Percentiles rank a stretch among this genome's conserved stretches.
Evolutionary conservation across 1,140 invertebrate species (phyloP).

Genomic region (Meteorus sp.): DNA sequence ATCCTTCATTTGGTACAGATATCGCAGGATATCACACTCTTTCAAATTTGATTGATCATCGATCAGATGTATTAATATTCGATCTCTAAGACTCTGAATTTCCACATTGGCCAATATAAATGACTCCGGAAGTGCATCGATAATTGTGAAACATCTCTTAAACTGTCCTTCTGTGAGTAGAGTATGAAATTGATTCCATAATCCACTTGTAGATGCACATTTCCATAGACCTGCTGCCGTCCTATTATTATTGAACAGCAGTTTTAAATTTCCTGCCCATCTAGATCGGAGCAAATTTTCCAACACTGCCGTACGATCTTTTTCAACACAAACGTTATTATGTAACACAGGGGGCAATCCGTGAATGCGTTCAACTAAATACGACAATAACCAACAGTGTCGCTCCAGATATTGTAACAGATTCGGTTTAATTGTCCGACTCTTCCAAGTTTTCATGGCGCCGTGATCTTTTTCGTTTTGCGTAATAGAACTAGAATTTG

Average conservation of each 20-base stretch:
- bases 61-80: conserved; percentile 57
- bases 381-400: conserved; percentile 63
- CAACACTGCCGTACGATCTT: conserved; percentile 45
- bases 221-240: conserved; percentile 57
- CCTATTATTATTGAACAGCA: conserved; percentile 57
- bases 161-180: conserved; percentile 33
- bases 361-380: conserved; percentile 61
- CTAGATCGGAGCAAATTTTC: conserved; percentile 54
- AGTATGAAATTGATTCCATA: conserved; percentile 44
- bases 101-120: conserved; percentile 36
- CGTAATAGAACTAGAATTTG: background rate
- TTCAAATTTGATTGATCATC: conserved; percentile 31
- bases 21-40: conserved; percentile 31
- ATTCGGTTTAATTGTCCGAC: conserved; percentile 36
- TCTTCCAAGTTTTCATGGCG: conserved; percentile 31
- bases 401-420: conserved; percentile 62
- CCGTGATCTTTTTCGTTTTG: background rate
- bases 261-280: conserved; percentile 49
- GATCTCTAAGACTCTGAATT: conserved; percentile 53
- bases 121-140: conserved; percentile 40
- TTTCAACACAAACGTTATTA: conserved; percentile 43
- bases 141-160: conserved; percentile 38
- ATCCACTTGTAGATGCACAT: conserved; percentile 37
- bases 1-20: conserved; percentile 48
- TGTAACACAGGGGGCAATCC: conserved; percentile 37